Conservation (phyloP, 2,797 vertebrate species). For the Propithecus perrieri region DNA sequence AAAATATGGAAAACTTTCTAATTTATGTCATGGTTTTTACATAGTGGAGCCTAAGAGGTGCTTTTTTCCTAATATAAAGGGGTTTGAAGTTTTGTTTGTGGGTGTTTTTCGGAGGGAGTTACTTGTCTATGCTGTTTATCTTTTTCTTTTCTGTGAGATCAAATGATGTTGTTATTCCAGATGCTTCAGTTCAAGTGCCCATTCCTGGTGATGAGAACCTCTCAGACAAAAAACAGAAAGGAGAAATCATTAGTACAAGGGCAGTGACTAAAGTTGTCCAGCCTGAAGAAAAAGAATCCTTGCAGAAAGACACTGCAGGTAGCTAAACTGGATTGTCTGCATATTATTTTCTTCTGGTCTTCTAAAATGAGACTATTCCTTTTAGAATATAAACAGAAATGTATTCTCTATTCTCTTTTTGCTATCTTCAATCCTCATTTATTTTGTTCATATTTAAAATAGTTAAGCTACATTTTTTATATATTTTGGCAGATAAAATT, state of each 20-base stretch:
- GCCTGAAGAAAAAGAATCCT: neutral
- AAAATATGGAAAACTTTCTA: slow-evolving; percentile 27
- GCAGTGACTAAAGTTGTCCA: neutral
- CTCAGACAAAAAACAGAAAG: neutral
- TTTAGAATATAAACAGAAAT: neutral
- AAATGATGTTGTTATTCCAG: slow-evolving; percentile 57
- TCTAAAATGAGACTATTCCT: neutral
- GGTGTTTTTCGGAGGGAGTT: neutral
- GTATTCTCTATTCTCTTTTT: neutral
- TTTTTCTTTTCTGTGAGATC: slow-evolving; percentile 32
- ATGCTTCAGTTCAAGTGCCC: slow-evolving; percentile 47
- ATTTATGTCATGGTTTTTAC: slow-evolving; percentile 15
- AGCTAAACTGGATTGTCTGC: neutral
- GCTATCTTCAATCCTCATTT: neutral
- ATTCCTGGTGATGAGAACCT: slow-evolving; percentile 9
- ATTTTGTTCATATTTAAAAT: neutral
- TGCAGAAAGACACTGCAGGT: slow-evolving; percentile 56
- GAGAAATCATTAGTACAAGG: neutral
- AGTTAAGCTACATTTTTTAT: neutral
- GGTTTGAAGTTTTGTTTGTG: neutral
- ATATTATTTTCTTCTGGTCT: neutral
- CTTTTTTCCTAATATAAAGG: neutral
- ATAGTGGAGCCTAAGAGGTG: neutral
- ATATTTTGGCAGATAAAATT: slow-evolving; percentile 1
- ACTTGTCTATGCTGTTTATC: slow-evolving; percentile 19